Conservation (phyloP, 2,888 invertebrate species). For the Phyllotreta striolata region DNA sequence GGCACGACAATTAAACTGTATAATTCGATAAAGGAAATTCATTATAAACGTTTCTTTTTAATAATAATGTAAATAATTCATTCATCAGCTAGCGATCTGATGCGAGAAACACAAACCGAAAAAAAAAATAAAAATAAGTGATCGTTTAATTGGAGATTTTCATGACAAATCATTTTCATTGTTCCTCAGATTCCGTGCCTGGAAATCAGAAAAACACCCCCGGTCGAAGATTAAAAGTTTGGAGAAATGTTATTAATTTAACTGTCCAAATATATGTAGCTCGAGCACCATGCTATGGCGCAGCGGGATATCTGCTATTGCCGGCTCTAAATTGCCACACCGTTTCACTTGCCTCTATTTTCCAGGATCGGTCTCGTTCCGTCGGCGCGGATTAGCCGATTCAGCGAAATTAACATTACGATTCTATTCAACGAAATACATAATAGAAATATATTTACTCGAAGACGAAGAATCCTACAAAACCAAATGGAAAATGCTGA, state of each 20-base stretch:
- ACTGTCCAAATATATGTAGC: constrained; percentile 46
- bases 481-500: too few relatives aligned
- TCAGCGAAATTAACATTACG: constrained; percentile 4
- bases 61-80: too few relatives aligned
- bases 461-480: too few relatives aligned
- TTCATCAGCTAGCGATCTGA: too few relatives aligned
- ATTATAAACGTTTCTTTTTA: too few relatives aligned
- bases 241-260: constrained; percentile 43
- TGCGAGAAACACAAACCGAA: too few relatives aligned
- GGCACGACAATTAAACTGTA: too few relatives aligned
- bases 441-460: too few relatives aligned
- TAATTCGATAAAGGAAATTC: too few relatives aligned
- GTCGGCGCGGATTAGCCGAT: background rate
- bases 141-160: constrained; percentile 21
- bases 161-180: constrained; percentile 16
- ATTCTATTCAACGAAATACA: background rate
- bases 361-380: constrained; percentile 5
- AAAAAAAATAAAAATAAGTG: too few relatives aligned
- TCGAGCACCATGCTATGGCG: constrained; percentile 28
- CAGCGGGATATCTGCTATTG: constrained; percentile 8
- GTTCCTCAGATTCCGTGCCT: constrained; percentile 11
- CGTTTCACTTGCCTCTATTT: constrained; percentile 16
- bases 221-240: constrained; percentile 25
- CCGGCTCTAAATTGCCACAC: constrained; percentile 21
- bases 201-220: constrained; percentile 21